Base-by-base conservation (phyloP, 2,113 vertebrate genomes). In the Sphaerodactylus townsendi region DNA sequence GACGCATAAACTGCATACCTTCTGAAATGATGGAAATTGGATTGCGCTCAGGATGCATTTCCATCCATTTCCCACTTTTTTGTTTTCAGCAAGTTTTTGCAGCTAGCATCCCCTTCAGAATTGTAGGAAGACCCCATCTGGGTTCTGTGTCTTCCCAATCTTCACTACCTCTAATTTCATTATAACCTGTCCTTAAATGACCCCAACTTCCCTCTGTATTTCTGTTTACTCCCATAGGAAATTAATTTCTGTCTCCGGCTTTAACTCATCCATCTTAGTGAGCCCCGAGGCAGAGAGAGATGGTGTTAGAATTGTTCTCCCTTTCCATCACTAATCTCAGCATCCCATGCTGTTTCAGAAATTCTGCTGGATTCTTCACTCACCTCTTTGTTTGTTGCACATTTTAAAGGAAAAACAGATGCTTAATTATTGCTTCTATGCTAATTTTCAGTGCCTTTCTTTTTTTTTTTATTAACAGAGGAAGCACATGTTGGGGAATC, bases 101-200 rank as follows among this genome's bases (percentile, higher is more conserved):
- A 86, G 70, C 70, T 10, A 77, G 35, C 71, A 77, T 64, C 81
- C 48, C 65, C 83, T 88, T 91, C 46, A 71, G 79, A 90, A 93
- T 85, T 85, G 79, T 86, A 80, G 77, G 80, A 33, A 35, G 84
- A 89, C 83, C 92, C 92, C 94, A 96, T 95, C 95, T 95, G 95
- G 91, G 82, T 83, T 81, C 33, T 23, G 81, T 85, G 88, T 88
- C 90, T 92, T 93, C 88, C 87, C 93, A 92, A 94, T 94, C 92
- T 94, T 95, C 95, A 93, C 96, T 95, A 96, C 91, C 91, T 94
- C 93, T 94, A 95, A 96, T 95, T 95, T 94, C 92, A 96, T 96
- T 96, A 95, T 95, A 95, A 95, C 95, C 96, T 96, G 91, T 95
- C 93, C 96, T 86, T 87, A 91, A 88, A 88, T 95, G 93, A 96